Evolutionary conservation across 2,797 vertebrate species (phyloP).

Genomic region (Alca torda): DNA sequence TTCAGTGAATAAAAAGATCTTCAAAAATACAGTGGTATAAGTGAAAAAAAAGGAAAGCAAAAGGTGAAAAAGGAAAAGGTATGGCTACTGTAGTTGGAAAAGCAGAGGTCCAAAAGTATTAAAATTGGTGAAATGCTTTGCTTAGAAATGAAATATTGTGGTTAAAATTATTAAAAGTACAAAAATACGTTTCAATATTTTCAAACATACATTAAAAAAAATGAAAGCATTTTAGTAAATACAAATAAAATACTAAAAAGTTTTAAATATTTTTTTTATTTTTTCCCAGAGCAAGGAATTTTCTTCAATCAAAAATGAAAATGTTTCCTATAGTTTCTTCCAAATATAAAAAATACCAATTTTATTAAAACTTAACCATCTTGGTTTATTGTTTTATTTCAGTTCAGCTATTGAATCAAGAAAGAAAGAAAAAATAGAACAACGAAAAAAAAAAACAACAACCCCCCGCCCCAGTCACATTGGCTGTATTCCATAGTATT

Average conservation of each 20-base stretch:
- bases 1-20: not conserved
- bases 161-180: not conserved
- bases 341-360: not conserved
- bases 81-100: not conserved
- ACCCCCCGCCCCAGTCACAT: not conserved
- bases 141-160: not conserved
- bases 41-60: not conserved
- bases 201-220: not conserved
- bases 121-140: not conserved
- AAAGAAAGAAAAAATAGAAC: not conserved
- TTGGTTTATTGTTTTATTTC: not conserved
- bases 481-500: not conserved
- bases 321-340: not conserved
- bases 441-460: too few relatives aligned
- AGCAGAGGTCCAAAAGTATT: not conserved
- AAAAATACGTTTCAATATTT: not conserved
- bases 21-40: not conserved
- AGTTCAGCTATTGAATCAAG: not conserved
- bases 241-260: not conserved
- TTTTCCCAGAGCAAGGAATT: not conserved
- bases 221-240: not conserved
- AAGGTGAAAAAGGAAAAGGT: not conserved
- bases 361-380: not conserved
- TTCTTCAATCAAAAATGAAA: not conserved
- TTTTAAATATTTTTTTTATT: not conserved